Evolutionary conservation across 2,797 vertebrate genomes (phyloP).

Genomic region (Acropternis orthonyx): DNA sequence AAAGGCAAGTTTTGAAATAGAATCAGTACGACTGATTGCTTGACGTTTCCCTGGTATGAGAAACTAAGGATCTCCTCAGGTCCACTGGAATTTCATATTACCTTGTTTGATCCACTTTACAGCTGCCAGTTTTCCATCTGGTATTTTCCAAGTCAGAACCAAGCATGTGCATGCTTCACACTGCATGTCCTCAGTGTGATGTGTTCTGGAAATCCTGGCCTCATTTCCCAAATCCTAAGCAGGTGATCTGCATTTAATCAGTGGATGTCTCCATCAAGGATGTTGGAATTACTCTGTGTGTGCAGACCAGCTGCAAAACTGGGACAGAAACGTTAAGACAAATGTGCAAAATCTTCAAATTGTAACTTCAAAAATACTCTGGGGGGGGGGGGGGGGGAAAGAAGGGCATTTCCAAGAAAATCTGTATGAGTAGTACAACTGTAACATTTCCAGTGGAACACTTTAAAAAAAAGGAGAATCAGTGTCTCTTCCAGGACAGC

Average conservation of each 20-base stretch:
- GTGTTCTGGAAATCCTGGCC: conserved; percentile 31
- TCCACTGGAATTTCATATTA: not conserved
- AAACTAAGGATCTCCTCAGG: not conserved
- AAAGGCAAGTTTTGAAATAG: not conserved
- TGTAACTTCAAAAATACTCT: not conserved
- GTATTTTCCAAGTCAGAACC: not conserved
- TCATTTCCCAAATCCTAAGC: conserved; percentile 1
- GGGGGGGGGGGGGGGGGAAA: not conserved
- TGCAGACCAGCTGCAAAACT: not conserved
- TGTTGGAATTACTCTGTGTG: not conserved
- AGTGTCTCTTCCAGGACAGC: not conserved
- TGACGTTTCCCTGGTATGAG: not conserved
- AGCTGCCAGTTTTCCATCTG: conserved; percentile 11
- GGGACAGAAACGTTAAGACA: not conserved
- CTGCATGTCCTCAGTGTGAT: not conserved
- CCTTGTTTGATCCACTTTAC: not conserved
- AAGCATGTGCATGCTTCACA: not conserved
- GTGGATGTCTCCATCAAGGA: not conserved
- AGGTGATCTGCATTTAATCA: not conserved
- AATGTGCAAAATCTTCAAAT: not conserved
- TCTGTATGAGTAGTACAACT: not conserved
- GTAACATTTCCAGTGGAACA: not conserved
- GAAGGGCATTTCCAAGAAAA: not conserved
- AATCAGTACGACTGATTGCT: not conserved
- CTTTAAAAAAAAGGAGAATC: not conserved